phyloP scores from a whole-genome alignment of 2,113 vertebrate genomes.

The Raja brachyura region DNA sequence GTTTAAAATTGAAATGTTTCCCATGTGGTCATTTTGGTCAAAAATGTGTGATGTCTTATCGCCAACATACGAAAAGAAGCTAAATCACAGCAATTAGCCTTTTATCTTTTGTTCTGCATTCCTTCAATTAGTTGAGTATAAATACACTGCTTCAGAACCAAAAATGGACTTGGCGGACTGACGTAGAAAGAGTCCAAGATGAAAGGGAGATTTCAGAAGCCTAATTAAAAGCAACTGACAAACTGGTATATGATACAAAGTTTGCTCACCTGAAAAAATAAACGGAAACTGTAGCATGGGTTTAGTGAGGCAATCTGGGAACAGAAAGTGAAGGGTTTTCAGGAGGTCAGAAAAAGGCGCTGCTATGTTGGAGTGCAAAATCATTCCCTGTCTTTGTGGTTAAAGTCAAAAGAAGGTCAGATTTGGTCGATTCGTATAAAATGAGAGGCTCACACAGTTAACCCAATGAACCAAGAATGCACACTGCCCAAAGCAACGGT shows the following conservation, averaged over 20 bases:
- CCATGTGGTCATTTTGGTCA: slow-evolving; percentile 40
- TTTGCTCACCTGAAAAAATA: slow-evolving; percentile 94
- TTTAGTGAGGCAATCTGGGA: slow-evolving; percentile 57
- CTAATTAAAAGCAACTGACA: slow-evolving; percentile 89
- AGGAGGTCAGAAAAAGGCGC: slow-evolving; percentile 66
- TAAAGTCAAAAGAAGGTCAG: slow-evolving; percentile 64
- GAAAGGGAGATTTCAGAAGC: slow-evolving; percentile 79
- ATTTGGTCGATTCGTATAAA: slow-evolving; percentile 9
- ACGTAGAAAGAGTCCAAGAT: slow-evolving; percentile 65
- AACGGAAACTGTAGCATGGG: slow-evolving; percentile 62
- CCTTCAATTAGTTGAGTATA: slow-evolving; percentile 72
- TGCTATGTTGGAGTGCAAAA: slow-evolving; percentile 55
- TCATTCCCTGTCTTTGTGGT: slow-evolving; percentile 56
- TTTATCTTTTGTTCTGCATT: slow-evolving; percentile 61
- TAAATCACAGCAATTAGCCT: slow-evolving; percentile 60
- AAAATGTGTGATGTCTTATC: slow-evolving; percentile 55
- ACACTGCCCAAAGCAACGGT: not conserved
- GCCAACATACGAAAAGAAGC: slow-evolving; percentile 52
- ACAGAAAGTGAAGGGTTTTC: slow-evolving; percentile 55
- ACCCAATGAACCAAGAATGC: slow-evolving; percentile 29
- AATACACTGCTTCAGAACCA: slow-evolving; percentile 62
- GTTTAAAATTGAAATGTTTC: not conserved
- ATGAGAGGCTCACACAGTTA: not conserved
- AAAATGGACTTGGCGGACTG: slow-evolving; percentile 69
- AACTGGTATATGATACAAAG: slow-evolving; percentile 71